Evolutionary conservation across 2,113 vertebrate species (phyloP).

Genomic region (Coptodon bakossiorum): DNA sequence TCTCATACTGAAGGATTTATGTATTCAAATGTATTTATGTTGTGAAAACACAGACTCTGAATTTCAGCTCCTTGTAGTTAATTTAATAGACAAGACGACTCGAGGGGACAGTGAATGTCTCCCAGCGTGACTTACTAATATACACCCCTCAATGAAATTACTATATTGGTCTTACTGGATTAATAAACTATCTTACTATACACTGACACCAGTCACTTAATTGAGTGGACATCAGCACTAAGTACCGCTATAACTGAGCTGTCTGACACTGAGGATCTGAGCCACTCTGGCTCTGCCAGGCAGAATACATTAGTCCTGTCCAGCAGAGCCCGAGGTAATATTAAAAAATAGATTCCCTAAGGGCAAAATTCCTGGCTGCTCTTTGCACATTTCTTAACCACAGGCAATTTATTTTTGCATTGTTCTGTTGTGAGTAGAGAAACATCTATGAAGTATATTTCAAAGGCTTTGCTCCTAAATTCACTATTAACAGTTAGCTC

Average conservation of each 20-base stretch:
- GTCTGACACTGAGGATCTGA: background rate
- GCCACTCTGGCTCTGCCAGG: background rate
- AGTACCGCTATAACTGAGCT: background rate
- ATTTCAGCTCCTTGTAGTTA: background rate
- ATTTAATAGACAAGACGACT: background rate
- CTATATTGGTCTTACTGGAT: conserved; percentile 24
- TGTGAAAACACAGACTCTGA: background rate
- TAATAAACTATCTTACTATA: conserved; percentile 24
- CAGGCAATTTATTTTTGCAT: background rate
- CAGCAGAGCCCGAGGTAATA: background rate
- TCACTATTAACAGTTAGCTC: background rate
- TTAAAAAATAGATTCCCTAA: conserved; percentile 3
- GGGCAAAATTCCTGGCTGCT: conserved; percentile 7
- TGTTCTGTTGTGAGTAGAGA: background rate
- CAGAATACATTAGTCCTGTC: background rate
- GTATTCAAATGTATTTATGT: background rate
- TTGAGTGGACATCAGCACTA: conserved; percentile 22
- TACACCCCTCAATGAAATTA: conserved; percentile 18
- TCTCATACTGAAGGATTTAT: background rate
- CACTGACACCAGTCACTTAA: conserved; percentile 26
- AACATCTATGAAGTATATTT: conserved; percentile 1
- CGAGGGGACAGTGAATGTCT: background rate
- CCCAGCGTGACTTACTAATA: conserved; percentile 3
- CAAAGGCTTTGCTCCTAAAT: background rate
- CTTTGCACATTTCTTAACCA: background rate